Evolutionary conservation across 35 echinoderm and acorn worm genomes (phyloP).

Genomic region (Heliocidaris tuberculata): DNA sequence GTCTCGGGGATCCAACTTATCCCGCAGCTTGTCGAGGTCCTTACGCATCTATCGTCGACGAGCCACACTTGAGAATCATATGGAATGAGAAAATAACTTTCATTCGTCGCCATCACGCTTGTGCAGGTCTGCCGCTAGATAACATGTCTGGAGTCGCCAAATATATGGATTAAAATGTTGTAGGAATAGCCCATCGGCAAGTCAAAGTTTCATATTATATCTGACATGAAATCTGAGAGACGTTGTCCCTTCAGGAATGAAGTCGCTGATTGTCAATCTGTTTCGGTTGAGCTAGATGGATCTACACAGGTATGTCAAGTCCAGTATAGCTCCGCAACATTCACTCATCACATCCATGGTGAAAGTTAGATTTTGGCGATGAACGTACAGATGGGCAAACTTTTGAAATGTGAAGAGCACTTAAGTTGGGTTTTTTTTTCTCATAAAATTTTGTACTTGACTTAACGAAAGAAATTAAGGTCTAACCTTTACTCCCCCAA

Average conservation of each 20-base stretch:
- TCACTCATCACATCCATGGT: neutral
- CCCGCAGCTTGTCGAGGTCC: neutral
- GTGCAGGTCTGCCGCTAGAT: neutral
- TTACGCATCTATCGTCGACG: neutral
- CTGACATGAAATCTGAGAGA: neutral
- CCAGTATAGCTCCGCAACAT: neutral
- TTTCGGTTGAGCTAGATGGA: slow-evolving; percentile 9
- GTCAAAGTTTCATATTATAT: neutral
- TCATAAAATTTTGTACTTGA: too few relatives aligned
- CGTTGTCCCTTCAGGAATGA: neutral
- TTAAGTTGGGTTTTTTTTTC: too few relatives aligned
- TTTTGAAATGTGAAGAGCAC: neutral
- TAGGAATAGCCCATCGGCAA: neutral
- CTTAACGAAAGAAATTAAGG: too few relatives aligned
- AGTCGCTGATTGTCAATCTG: neutral
- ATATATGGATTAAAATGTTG: neutral
- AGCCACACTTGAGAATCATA: neutral
- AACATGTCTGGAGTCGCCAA: neutral
- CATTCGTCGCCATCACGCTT: neutral
- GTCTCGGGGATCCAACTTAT: neutral
- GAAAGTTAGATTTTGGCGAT: neutral
- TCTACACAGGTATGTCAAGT: neutral
- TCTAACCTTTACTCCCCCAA: too few relatives aligned
- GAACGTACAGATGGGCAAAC: neutral
- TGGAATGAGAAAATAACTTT: neutral